Conservation (phyloP, 1,140 invertebrate species). For the Caenorhabditis remanei region DNA sequence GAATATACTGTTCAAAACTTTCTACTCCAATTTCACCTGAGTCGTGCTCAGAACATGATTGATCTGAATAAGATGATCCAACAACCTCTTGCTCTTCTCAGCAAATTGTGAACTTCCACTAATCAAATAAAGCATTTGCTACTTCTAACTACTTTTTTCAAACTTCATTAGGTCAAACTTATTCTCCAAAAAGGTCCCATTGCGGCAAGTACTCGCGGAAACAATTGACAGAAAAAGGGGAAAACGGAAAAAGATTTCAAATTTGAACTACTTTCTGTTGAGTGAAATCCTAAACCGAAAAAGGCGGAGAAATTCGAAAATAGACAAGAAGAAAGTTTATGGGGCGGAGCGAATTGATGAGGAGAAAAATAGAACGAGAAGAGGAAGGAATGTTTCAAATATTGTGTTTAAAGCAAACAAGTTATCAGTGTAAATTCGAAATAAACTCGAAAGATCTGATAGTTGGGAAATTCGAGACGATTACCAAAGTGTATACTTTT, state of each 20-base stretch:
- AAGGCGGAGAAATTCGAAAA: constrained; percentile 21
- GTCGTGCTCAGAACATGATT: too few species aligned
- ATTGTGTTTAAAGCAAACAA: not conserved
- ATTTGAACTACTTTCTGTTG: constrained; percentile 46
- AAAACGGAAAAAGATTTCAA: constrained; percentile 15
- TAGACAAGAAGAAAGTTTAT: constrained; percentile 18
- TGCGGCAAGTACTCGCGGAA: constrained; percentile 16
- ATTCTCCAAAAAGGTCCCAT: not conserved
- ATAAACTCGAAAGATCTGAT: too few species aligned
- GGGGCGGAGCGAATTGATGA: constrained; percentile 49
- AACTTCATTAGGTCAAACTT: constrained; percentile 10
- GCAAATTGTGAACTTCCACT: too few species aligned
- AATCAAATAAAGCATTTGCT: too few species aligned
- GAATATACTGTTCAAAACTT: not conserved
- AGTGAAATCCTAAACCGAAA: constrained; percentile 42
- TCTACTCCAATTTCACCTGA: too few species aligned
- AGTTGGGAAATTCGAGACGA: too few species aligned
- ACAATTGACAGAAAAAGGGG: constrained; percentile 5
- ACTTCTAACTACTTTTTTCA: not conserved
- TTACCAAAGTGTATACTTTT: not conserved
- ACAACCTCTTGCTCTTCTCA: too few species aligned
- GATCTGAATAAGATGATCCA: too few species aligned
- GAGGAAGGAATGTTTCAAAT: not conserved
- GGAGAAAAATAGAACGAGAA: not conserved
- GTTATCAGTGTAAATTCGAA: not conserved